Base-by-base conservation (phyloP, 2,888 invertebrate species). In the Agonum fuliginosum region DNA sequence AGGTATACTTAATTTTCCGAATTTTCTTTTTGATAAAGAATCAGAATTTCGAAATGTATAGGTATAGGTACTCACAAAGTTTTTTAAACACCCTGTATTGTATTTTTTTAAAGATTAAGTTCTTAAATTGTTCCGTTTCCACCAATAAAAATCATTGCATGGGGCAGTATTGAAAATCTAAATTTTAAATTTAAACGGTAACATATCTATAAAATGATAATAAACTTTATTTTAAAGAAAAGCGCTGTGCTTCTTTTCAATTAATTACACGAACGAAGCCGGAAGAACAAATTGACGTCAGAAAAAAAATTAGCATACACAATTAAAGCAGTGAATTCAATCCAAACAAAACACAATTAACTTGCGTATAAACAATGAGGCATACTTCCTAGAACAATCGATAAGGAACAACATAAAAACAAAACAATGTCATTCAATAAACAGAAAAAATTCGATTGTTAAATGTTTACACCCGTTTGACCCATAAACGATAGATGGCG, bases 281-380 rank as follows among this genome's bases (percentile, higher is more conserved):
- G 58, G 58, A 62, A 62, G 30, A 62, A 62, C 27, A 62, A 62
- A 62, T 30, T 62, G 58, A 62, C 58, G 58, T 62, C 58, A 62
- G 58, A 62, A 17, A 17, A 27, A n/a, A 30, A 30, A 62, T 30
- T 62, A 62, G 58, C 58, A 62, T 62, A 17, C 30, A 62, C 58
- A 62, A 62, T 62, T 62, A 30, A 62, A 62, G 30, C 30, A 30
- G 17, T 6, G 14, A 14, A 62, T 62, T 62, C 58, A 62, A 34
- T 37, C 46, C 12, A 8, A 62, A 62, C 58, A 62, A 62, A 62
- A 62, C 58, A 62, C 58, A 30, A 30, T 62, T 62, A 54, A 62
- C 17, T 58, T 6, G 10, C 24, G 24, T 54, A 62, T 17, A 62
- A 62, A 62, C 58, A 62, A 62, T 62, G 27, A 17, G 30, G 30